Base-by-base conservation (phyloP, 2,888 invertebrate genomes). In the Coecobrya sp. region DNA sequence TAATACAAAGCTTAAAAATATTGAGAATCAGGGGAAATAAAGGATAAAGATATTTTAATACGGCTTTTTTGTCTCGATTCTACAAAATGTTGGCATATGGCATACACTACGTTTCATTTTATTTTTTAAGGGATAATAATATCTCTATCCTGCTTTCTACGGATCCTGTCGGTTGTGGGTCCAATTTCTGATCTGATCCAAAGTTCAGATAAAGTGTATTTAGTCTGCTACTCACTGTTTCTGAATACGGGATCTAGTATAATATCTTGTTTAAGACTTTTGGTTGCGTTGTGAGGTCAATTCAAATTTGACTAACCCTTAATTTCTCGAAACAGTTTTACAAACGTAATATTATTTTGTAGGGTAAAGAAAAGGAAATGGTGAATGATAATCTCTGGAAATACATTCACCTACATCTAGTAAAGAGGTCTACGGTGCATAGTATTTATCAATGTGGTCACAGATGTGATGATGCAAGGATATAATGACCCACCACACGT, bases 101-200 rank as follows among this genome's bases (percentile, higher is more conserved):
- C 70, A 70, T 70, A 70, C 70, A 70, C 70, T 36, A 36, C 36
- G 70, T 42, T 42, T 70, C 13, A 36, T 36, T 70, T 70, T n/a
- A 42, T 42, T 70, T 36, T 68, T 70, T 42, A 70, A 16, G 70
- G 70, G 25, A 42, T 70, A 70, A 70, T 70, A 36, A 70, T 68
- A 68, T 68, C 68, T 70, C 42, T 70, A 70, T 70, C 36, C 70
- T 36, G 36, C 36, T 36, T 70, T 22, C 42, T 25, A 25, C 11
- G 52, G 3, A 3, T 22, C 22, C 59, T 62, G 62, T 62, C 25
- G 62, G 62, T 65, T 84, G 62, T 62, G 45, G 45, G 84, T 42
- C 62, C 65, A 84, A 84, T 84, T 76, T 59, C 84, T 84, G 84
- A 84, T 84, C 84, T 65, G 45, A 76, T 76, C 49, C 84, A 42